phyloP scores from a whole-genome alignment of 2,888 invertebrate genomes.

The Thysanoteuthis rhombus region DNA sequence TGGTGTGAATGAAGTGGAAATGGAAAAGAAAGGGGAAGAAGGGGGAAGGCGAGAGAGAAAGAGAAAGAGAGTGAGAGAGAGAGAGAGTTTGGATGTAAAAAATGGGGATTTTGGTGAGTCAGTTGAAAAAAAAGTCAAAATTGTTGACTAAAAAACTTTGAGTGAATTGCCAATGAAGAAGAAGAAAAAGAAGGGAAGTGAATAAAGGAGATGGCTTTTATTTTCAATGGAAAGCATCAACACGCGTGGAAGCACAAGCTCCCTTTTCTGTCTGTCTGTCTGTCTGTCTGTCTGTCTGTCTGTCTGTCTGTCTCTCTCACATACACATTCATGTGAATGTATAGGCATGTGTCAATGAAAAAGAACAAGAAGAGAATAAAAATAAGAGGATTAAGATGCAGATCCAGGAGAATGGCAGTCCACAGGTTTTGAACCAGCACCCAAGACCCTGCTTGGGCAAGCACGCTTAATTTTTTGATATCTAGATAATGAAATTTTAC shows the following conservation, averaged over 20 bases:
- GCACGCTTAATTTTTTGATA: no score
- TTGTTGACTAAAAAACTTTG: not conserved
- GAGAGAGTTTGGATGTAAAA: no score
- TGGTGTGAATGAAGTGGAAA: no score
- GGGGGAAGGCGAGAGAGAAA: no score
- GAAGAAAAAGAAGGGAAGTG: not conserved
- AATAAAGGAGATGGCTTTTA: not conserved
- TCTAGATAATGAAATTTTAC: no score
- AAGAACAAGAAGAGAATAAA: not conserved
- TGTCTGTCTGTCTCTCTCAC: no score
- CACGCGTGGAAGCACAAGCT: not conserved
- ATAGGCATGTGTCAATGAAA: not conserved
- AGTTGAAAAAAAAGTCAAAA: not conserved
- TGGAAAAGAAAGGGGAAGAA: not conserved
- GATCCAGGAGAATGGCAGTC: no score
- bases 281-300: no score
- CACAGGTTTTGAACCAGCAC: no score
- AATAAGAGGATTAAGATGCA: not conserved
- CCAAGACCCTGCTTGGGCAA: no score
- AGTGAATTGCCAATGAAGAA: not conserved
- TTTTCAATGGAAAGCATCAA: not conserved
- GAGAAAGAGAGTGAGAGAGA: not conserved
- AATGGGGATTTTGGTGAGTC: no score
- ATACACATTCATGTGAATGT: not conserved
- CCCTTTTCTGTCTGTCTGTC: no score